Percentiles rank a stretch among this genome's conserved stretches.
Evolutionary conservation across 1,140 invertebrate genomes (phyloP).

Genomic region (Odontomachus brunneus): DNA sequence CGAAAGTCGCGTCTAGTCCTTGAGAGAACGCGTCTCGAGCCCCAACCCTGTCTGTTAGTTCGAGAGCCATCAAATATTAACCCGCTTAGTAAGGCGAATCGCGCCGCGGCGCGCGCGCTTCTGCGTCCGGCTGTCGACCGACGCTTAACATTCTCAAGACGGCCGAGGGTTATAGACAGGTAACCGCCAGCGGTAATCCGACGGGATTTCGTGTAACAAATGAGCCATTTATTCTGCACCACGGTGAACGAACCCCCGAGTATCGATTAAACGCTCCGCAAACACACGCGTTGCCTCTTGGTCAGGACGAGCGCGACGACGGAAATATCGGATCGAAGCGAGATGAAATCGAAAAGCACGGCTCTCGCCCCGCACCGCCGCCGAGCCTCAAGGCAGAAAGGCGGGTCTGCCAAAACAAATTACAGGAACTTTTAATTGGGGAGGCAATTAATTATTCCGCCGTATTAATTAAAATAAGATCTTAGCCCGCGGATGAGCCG

Average conservation of each 20-base stretch:
- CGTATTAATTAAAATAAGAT: conserved; percentile 77
- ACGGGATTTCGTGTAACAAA: conserved; percentile 20
- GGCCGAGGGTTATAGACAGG: background rate
- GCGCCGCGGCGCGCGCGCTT: background rate
- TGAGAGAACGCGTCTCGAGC: background rate
- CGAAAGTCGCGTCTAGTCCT: conserved; percentile 17
- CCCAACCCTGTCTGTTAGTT: conserved; percentile 12
- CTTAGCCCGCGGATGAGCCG: conserved; percentile 43
- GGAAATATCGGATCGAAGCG: conserved; percentile 54
- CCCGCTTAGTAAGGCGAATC: background rate
- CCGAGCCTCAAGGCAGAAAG: background rate
- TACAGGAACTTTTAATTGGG: conserved; percentile 75
- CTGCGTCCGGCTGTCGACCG: background rate
- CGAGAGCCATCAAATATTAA: conserved; percentile 37
- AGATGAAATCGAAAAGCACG: conserved; percentile 55
- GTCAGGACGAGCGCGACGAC: background rate
- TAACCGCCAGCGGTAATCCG: background rate
- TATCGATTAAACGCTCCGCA: conserved; percentile 38
- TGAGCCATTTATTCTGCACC: conserved; percentile 38
- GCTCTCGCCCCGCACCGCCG: conserved; percentile 16
- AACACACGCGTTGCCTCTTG: background rate
- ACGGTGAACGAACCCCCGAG: conserved; percentile 39
- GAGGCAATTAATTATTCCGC: conserved; percentile 74
- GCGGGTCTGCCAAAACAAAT: conserved; percentile 62
- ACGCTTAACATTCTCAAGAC: background rate